These are phyloP conservation scores for Charaxes varanes DNA, from an alignment of 1,140 invertebrate genomes.

Conservation along the genomic window DNA sequence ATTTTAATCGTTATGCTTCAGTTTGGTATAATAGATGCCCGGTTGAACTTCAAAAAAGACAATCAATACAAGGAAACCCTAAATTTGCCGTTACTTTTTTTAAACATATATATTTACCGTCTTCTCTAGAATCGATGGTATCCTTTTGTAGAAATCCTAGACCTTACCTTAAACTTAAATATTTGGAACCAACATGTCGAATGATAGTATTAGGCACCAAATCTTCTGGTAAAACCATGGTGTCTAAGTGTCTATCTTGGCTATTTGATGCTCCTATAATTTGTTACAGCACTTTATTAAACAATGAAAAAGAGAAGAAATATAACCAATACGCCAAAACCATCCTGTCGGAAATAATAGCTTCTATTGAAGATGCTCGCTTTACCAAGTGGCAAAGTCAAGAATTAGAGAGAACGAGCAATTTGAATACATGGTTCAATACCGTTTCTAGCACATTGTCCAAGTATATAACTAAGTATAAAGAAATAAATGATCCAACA, in stretches of 20 bases:
- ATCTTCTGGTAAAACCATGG: constrained; percentile 55
- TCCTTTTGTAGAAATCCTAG: constrained; percentile 76
- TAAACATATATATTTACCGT: constrained; percentile 76
- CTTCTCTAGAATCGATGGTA: constrained; percentile 54
- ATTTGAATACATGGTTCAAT: constrained; percentile 42
- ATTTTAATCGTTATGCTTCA: constrained; percentile 57
- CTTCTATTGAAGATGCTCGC: constrained; percentile 51
- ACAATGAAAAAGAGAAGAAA: constrained; percentile 44
- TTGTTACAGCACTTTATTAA: constrained; percentile 32
- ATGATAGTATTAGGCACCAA: constrained; percentile 51
- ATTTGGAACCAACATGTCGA: constrained; percentile 61
- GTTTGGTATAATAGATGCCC: constrained; percentile 76
- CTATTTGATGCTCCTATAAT: constrained; percentile 48
- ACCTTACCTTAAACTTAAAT: constrained; percentile 61
- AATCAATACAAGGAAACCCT: constrained; percentile 51
- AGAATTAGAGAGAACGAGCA: constrained; percentile 36
- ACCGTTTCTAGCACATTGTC: constrained; percentile 24
- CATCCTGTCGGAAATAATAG: constrained; percentile 60
- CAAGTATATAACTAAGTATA: constrained; percentile 32
- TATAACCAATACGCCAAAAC: constrained; percentile 43
- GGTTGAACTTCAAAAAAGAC: constrained; percentile 73
- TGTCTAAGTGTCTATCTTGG: constrained; percentile 54
- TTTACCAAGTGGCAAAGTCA: constrained; percentile 39
- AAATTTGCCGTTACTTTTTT: constrained; percentile 75
- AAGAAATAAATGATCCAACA: constrained; percentile 16